phyloP scores from a whole-genome alignment of 2,797 vertebrate species.

The Micromesistius poutassou region DNA sequence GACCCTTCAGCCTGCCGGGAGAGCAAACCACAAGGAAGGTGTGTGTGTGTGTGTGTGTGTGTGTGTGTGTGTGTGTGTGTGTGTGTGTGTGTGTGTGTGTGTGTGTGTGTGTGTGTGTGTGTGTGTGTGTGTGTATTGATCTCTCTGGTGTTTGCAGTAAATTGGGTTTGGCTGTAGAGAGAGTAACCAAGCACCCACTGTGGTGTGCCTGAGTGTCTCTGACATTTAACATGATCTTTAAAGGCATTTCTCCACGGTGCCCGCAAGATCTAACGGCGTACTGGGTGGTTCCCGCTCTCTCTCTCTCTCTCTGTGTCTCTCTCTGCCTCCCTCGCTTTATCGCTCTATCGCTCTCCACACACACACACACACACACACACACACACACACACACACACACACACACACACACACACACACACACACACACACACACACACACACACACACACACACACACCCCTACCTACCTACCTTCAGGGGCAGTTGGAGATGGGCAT shows the following conservation, averaged over 20 bases:
- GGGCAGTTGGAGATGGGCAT: constrained; percentile 51
- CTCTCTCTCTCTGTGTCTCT: constrained; percentile 37
- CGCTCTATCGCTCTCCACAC: constrained; percentile 32
- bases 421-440: constrained; percentile 26
- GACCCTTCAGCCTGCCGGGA: constrained; percentile 49
- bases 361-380: constrained; percentile 18
- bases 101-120: constrained; percentile 43
- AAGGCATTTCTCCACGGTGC: constrained; percentile 79
- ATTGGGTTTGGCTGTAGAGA: constrained; percentile 73
- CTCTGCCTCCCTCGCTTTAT: background rate
- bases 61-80: constrained; percentile 49
- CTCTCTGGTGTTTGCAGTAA: constrained; percentile 73
- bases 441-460: constrained; percentile 28
- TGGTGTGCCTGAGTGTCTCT: constrained; percentile 79
- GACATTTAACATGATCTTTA: constrained; percentile 84
- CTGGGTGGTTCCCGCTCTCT: constrained; percentile 62
- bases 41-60: constrained; percentile 44
- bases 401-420: constrained; percentile 26
- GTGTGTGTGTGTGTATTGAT: constrained; percentile 49
- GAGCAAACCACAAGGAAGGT: constrained; percentile 47
- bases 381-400: constrained; percentile 15
- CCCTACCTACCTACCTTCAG: too few species aligned
- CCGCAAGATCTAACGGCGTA: constrained; percentile 72
- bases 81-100: constrained; percentile 34
- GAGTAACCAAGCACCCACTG: constrained; percentile 70